Evolutionary conservation across 2,113 vertebrate genomes (phyloP), one percentile per base, ranked within the genome.

Genomic region (Halichoeres trimaculatus): DNA sequence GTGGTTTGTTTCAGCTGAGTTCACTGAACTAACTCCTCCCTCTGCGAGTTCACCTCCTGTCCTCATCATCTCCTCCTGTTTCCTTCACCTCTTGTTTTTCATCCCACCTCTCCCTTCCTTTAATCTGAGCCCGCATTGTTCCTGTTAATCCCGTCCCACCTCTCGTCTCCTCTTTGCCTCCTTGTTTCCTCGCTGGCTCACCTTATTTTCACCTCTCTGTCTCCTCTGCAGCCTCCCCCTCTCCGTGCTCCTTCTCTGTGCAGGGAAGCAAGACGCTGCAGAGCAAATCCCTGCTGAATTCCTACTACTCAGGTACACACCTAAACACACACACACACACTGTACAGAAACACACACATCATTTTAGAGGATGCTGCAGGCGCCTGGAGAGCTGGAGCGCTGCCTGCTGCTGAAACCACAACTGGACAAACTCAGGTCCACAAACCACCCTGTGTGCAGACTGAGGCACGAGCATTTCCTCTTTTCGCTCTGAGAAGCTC

Each of bases 191-290:
- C 2, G 2, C 43, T 17, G 4, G 22, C 13, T 41, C 24, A 36
- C 76, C 69, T 71, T 60, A 1, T 85, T 93, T 90, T 80, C 86
- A 84, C 84, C 88, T 50, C 26, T 10, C 30, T 35, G 76, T 85
- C 89, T 83, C 88, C 50, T 34, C 63, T 80, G 74, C 90, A 95
- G 94, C 93, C 76, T 93, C 94, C 81, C 94, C 94, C 77, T 97
- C 95, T 88, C 91, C 94, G 81, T 95, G 93, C 92, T 96, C 94
- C 87, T 96, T 96, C 93, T 96, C 95, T 84, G 90, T 95, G 88
- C 95, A 96, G 93, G 96, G 93, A 93, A 95, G 92, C 88, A 96
- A 96, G 93, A 95, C 93, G 56, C 93, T 96, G 90, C 93, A 94
- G 91, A 96, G 94, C 90, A 96, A 95, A 93, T 94, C 91, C 74